Evolutionary conservation across 2,797 vertebrate genomes (phyloP).

Genomic region (Petrocephalus sullivani): DNA sequence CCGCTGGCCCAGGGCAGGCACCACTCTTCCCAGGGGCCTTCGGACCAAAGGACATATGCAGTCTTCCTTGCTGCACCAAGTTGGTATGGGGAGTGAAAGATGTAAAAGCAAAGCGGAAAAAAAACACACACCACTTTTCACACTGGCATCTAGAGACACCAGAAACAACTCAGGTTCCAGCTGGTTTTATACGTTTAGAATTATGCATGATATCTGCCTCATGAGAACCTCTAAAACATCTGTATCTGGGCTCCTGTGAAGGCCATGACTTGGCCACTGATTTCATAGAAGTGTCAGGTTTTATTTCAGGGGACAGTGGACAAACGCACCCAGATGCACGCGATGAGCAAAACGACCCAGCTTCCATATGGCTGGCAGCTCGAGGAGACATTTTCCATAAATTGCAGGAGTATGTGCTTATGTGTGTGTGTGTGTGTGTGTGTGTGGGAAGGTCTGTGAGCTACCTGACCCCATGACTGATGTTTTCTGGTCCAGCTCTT

Average conservation of each 20-base stretch:
- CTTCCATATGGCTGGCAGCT: background rate
- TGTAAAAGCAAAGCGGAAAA: background rate
- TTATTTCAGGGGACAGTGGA: background rate
- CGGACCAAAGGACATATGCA: background rate
- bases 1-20: background rate
- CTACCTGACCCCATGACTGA: background rate
- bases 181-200: background rate
- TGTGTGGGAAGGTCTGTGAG: no score
- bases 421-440: no score
- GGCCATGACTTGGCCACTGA: background rate
- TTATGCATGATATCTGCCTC: background rate
- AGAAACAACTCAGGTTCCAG: background rate
- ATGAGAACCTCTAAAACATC: background rate
- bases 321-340: background rate
- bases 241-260: background rate
- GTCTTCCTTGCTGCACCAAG: no score
- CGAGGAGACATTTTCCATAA: background rate
- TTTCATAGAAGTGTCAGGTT: background rate
- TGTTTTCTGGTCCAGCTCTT: background rate
- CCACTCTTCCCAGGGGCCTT: background rate
- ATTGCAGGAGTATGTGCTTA: background rate
- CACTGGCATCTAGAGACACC: background rate
- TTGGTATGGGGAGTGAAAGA: background rate
- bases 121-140: background rate
- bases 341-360: background rate